Evolutionary conservation across 1,140 invertebrate species (phyloP).

Genomic region (Lucilia sericata): DNA sequence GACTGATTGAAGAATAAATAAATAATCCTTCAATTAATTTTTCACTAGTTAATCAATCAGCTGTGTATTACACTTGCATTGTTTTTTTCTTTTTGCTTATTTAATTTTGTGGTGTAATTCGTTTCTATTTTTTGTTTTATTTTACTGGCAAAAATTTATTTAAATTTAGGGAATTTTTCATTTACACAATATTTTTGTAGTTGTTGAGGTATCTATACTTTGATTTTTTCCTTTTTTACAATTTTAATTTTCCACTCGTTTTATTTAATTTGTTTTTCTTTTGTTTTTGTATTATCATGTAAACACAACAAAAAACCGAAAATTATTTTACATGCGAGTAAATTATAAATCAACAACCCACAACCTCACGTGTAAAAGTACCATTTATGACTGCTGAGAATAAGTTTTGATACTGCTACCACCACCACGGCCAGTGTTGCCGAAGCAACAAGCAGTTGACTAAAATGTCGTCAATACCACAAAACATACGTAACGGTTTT

Average conservation of each 20-base stretch:
- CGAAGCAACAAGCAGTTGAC: neutral
- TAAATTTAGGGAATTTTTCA: neutral
- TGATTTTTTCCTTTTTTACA: too few relatives aligned
- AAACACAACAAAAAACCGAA: conserved; percentile 1
- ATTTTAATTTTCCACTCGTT: neutral
- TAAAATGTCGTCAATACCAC: neutral
- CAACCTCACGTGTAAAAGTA: conserved; percentile 23
- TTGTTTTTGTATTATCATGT: neutral
- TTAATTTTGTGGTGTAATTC: neutral
- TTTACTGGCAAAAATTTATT: neutral
- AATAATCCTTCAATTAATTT: neutral
- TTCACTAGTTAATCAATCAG: conserved; percentile 10
- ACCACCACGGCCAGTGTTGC: neutral
- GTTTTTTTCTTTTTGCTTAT: neutral
- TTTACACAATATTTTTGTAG: neutral
- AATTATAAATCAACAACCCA: conserved; percentile 6
- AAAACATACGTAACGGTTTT: neutral
- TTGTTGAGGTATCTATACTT: neutral
- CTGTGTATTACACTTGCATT: conserved; percentile 9
- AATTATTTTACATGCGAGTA: neutral
- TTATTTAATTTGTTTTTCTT: neutral
- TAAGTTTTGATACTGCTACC: neutral
- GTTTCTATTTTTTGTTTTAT: neutral
- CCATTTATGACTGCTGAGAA: neutral
- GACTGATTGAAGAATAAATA: too few relatives aligned